These are phyloP conservation scores for Takifugu bimaculatus DNA, from an alignment of 2,113 vertebrate species.

Conservation along the genomic window DNA sequence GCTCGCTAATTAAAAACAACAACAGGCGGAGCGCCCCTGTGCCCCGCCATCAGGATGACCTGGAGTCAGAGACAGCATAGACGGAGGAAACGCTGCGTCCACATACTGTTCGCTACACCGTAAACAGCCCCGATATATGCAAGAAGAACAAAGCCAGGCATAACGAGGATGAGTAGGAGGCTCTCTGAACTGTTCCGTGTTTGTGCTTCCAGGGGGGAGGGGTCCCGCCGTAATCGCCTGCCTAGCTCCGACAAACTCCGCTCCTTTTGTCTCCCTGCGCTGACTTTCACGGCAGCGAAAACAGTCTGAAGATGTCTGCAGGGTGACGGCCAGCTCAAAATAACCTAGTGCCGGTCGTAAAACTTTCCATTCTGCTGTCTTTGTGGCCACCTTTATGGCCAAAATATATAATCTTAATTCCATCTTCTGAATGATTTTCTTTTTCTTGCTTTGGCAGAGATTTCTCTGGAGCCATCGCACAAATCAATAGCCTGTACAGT, in stretches of 20 bases:
- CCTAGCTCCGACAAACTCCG: slow-evolving; percentile 32
- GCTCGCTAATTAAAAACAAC: slow-evolving; percentile 73
- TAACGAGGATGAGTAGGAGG: slow-evolving; percentile 21
- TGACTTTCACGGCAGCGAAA: slow-evolving; percentile 26
- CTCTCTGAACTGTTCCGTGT: slow-evolving; percentile 28
- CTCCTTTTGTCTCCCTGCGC: slow-evolving; percentile 37
- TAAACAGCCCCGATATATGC: slow-evolving; percentile 42
- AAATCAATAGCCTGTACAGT: neutral
- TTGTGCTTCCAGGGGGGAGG: slow-evolving; percentile 23
- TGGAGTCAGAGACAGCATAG: slow-evolving; percentile 64
- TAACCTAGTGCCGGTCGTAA: neutral
- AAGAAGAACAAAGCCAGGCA: slow-evolving; percentile 42
- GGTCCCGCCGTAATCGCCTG: slow-evolving; percentile 31
- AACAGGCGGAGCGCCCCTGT: slow-evolving; percentile 65
- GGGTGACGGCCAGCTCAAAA: neutral
- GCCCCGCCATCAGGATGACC: slow-evolving; percentile 61
- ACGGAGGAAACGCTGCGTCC: slow-evolving; percentile 39
- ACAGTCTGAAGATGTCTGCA: slow-evolving; percentile 17
- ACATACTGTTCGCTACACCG: slow-evolving; percentile 21
- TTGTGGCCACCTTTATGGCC: neutral
- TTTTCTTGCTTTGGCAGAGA: neutral
- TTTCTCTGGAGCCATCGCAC: too few species aligned
- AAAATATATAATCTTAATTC: neutral
- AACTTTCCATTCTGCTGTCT: neutral
- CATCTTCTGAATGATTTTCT: neutral